Base-by-base conservation (phyloP, 1,140 invertebrate genomes). In the Neuroterus valhalla region DNA sequence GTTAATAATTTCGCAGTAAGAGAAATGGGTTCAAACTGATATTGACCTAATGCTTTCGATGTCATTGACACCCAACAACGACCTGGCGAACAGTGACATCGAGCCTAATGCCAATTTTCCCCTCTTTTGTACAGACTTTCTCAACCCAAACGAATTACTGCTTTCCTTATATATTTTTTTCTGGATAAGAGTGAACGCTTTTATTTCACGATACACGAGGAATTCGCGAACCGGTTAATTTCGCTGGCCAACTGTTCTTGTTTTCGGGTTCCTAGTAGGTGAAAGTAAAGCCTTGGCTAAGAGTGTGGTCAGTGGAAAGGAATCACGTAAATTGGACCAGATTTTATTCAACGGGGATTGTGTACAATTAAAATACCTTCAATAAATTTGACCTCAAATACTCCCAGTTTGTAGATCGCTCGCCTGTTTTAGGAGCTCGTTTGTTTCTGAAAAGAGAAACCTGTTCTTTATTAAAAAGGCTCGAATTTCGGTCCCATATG, bases 251-350 rank as follows among this genome's bases (percentile, higher is more conserved):
- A 50, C 46, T 26, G 42, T 43, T 71, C 19, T 67, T 74, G 50
- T 72, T 72, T 79, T 77, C 67, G 77, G 72, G 62, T 73, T 75
- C 52, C 66, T 75, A 17, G 48, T 50, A 46, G 77, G 80, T 80
- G 80, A 81, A 81, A 83, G 82, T 80, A 75, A 76, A 43, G 45
- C 62, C 69, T 71, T 71, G 72, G 70, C 68, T 71, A 70, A 73
- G 76, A 76, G 73, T 76, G 78, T 77, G 78, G 82, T 80, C 70
- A 78, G 74, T 62, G 69, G 72, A 72, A 71, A 70, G 48, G 74
- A 70, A 67, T 62, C 55, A 23, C 55, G 55, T 62, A 62, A 62
- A 62, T 62, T 62, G 55, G 55, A 62, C 31, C 55, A 62, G 11
- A 62, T 62, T 38, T 62, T 62, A 62, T 26, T 23, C 12, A 38